Conservation (phyloP, 2,797 vertebrate genomes). For the Smutsia gigantea region DNA sequence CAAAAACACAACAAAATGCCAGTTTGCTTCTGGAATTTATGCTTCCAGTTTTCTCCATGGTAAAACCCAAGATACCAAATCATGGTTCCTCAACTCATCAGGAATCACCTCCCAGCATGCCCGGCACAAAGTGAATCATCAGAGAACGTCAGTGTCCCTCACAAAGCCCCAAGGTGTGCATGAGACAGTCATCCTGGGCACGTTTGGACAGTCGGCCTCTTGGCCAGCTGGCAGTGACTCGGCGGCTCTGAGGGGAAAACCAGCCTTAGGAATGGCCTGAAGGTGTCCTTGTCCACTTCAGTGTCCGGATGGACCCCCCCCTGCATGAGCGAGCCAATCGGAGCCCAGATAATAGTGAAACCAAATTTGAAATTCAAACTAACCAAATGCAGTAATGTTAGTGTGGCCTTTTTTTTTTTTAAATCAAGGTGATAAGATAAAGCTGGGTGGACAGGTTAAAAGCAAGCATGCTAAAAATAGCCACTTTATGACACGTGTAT, state of each 20-base stretch:
- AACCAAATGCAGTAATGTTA: not conserved
- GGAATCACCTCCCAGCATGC: not conserved
- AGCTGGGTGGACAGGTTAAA: not conserved
- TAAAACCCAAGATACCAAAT: not conserved
- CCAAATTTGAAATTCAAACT: not conserved
- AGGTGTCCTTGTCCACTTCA: not conserved
- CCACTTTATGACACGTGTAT: not conserved
- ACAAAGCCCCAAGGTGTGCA: not conserved
- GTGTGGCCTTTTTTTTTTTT: not conserved
- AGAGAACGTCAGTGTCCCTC: not conserved
- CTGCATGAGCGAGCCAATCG: not conserved
- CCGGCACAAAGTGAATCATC: not conserved
- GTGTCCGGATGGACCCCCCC: not conserved
- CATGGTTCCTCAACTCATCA: not conserved
- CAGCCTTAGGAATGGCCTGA: not conserved
- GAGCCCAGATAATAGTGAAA: not conserved
- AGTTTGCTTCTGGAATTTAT: not conserved
- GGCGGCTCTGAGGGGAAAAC: no score
- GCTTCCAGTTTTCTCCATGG: not conserved
- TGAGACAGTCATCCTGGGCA: not conserved
- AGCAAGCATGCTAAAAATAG: not conserved
- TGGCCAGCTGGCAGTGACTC: not conserved
- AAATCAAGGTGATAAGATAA: not conserved
- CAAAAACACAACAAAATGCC: not conserved
- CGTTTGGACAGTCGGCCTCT: not conserved